phyloP scores from a whole-genome alignment of 2,113 vertebrate genomes.

The Anas platyrhynchos region DNA sequence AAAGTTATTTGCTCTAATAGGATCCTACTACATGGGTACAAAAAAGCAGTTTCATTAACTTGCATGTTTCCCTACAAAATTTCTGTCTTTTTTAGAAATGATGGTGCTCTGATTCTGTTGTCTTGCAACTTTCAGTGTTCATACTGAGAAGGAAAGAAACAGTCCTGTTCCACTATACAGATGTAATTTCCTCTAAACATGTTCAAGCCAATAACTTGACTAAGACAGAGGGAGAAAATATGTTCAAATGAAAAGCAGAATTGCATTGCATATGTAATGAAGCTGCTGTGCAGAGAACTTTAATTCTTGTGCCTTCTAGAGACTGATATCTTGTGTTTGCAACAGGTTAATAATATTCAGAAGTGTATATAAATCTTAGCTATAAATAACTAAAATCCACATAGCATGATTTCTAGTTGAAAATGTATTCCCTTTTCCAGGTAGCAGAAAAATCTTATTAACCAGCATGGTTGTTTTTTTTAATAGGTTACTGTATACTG shows the following conservation, averaged over 20 bases:
- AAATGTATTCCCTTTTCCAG: neutral
- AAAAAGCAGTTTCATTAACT: neutral
- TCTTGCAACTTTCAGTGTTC: neutral
- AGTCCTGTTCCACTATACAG: neutral
- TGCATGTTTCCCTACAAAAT: neutral
- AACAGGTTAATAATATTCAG: conserved; percentile 27
- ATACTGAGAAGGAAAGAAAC: neutral
- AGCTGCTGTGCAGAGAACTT: neutral
- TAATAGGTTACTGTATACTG: neutral
- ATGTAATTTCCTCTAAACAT: neutral
- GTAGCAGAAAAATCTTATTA: conserved; percentile 12
- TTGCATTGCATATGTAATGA: neutral
- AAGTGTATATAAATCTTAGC: conserved; percentile 21
- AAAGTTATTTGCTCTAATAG: neutral
- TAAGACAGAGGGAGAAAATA: neutral
- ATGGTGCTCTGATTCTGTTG: rapidly evolving
- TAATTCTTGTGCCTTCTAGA: neutral
- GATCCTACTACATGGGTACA: neutral
- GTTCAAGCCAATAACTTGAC: neutral
- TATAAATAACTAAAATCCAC: neutral
- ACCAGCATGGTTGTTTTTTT: neutral
- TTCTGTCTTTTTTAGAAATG: neutral
- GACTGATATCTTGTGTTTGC: neutral
- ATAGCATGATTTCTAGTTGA: neutral
- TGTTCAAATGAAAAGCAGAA: neutral